A percentile compares a stretch with the other conserved stretches of the same genome.
These are phyloP conservation scores for Eupithecia exiguata DNA, from an alignment of 2,888 invertebrate genomes.

Conservation along the genomic window DNA sequence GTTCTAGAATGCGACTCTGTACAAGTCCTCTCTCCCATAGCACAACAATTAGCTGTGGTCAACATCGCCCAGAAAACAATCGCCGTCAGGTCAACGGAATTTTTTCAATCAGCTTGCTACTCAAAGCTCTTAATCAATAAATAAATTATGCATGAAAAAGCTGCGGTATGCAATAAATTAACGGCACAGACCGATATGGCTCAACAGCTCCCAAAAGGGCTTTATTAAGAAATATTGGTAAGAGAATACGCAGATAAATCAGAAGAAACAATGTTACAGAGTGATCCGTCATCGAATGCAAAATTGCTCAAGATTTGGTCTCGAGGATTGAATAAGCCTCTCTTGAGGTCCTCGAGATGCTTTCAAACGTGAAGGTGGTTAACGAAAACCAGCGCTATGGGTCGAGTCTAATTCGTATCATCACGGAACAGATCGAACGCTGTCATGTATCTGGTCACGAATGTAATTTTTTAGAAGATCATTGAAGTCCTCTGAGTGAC, in stretches of 20 bases:
- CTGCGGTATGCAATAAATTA: slow-evolving; percentile 32
- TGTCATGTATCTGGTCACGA: not conserved
- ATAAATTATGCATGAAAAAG: not conserved
- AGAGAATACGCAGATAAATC: slow-evolving; percentile 23
- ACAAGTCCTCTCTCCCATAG: not conserved
- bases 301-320: slow-evolving; percentile 12
- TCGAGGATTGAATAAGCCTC: not conserved
- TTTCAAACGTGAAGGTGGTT: not conserved
- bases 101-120: not conserved
- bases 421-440: not conserved
- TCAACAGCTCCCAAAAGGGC: slow-evolving; percentile 23
- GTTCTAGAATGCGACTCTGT: not conserved
- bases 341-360: not conserved
- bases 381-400: not conserved
- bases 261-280: slow-evolving; percentile 15
- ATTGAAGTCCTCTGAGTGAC: not conserved
- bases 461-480: not conserved
- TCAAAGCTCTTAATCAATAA: not conserved
- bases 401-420: not conserved
- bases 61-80: not conserved
- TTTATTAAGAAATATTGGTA: slow-evolving; percentile 31
- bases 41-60: not conserved
- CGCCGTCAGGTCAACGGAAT: not conserved
- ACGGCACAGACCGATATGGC: slow-evolving; percentile 21
- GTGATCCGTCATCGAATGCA: slow-evolving; percentile 7